Evolutionary conservation across 2,888 invertebrate genomes (phyloP).

Genomic region (Pristionchus fissidentatus): DNA sequence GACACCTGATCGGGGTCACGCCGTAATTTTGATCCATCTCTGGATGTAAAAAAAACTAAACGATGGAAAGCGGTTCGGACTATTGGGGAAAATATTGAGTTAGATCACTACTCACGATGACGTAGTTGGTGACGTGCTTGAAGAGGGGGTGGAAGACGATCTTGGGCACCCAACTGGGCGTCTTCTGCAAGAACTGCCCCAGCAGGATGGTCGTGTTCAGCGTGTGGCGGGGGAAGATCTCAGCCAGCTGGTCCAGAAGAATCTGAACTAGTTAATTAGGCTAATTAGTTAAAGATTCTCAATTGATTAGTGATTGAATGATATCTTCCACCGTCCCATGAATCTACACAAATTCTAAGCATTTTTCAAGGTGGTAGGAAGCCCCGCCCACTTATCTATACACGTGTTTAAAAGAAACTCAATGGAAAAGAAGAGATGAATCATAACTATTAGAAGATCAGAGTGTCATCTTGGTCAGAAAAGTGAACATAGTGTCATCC

Average conservation of each 20-base stretch:
- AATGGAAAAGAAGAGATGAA: no score
- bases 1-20: no score
- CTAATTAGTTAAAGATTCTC: neutral
- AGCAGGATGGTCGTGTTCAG: slow-evolving; percentile 52
- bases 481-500: no score
- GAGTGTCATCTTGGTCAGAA: no score
- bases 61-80: neutral
- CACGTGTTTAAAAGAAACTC: no score
- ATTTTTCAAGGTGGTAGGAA: no score
- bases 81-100: neutral
- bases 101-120: slow-evolving; percentile 44
- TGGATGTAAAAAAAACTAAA: neutral
- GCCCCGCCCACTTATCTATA: no score
- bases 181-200: slow-evolving; percentile 51
- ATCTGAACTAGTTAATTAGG: slow-evolving; percentile 47
- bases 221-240: slow-evolving; percentile 47
- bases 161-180: slow-evolving; percentile 55
- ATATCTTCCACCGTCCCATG: neutral
- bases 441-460: no score
- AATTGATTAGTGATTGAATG: neutral
- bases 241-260: slow-evolving; percentile 51
- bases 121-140: slow-evolving; percentile 50
- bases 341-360: no score
- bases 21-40: neutral
- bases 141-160: slow-evolving; percentile 58